A percentile compares a stretch with the other conserved stretches of the same genome.
phyloP scores from a whole-genome alignment of 2,113 vertebrate genomes.

The Myrmecobius fasciatus region DNA sequence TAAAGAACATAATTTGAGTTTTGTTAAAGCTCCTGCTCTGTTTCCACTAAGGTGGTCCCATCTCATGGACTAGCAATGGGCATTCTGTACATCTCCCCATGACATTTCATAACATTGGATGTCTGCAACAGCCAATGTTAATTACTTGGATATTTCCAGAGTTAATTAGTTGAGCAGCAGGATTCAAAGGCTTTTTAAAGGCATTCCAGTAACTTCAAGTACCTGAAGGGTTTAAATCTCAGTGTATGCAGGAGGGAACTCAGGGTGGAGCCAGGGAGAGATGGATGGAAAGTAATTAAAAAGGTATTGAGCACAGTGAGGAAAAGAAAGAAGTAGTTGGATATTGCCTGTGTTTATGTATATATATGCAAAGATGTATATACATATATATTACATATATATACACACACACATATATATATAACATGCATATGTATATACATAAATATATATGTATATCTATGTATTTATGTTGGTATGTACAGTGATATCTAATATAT shows the following conservation, averaged over 20 bases:
- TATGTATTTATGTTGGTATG: neutral
- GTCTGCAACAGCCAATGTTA: conserved; percentile 17
- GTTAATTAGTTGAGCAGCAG: neutral
- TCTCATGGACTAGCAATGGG: neutral
- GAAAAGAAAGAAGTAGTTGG: neutral
- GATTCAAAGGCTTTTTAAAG: neutral
- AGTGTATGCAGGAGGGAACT: neutral
- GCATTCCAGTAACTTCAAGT: neutral
- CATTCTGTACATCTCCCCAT: neutral
- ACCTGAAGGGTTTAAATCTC: neutral
- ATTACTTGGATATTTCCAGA: conserved; percentile 1
- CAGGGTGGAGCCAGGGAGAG: conserved; percentile 6
- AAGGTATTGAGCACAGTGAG: conserved; percentile 11
- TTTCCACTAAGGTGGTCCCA: neutral
- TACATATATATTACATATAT: neutral
- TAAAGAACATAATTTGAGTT: neutral
- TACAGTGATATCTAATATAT: neutral
- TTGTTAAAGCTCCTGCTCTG: neutral
- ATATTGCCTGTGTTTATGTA: neutral
- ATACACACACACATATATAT: too few relatives aligned
- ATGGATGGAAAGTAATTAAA: neutral
- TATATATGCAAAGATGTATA: neutral
- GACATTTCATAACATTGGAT: neutral
- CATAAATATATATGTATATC: neutral
- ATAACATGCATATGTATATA: neutral